Base-by-base conservation (phyloP, 2,888 invertebrate genomes). In the Tuberolachnus salignus region DNA sequence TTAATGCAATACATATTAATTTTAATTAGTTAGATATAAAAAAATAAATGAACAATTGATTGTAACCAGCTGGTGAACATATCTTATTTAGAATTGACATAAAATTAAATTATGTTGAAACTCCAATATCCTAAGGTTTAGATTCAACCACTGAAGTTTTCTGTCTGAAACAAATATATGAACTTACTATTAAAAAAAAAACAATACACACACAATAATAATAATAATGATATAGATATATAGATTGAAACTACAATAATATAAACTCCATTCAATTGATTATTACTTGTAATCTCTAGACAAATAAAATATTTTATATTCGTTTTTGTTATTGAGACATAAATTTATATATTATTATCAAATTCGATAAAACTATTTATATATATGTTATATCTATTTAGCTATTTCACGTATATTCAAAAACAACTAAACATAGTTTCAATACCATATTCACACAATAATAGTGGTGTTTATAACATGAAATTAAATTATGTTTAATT, bases 121-220 rank as follows among this genome's bases (percentile, higher is more conserved):
- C 1, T 23, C 19, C n/a, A 26, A 51, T 51, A 49, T 26, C n/a
- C 13, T 53, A n/a, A 53, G n/a, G 11, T 23, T 57, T 21, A 44
- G 23, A 26, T 21, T 11, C 23, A 3, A 67, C 49, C 53, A 53
- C 19, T 13, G 2, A 53, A 19, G 4, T 53, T 53, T 19, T 19
- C 34, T 34, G 57, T 57, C 57, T 23, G 44, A 23, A 42, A 11
- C 10, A 53, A 2, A 16, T 19, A 19, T 19, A 8, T 26, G 34
- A 53, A 69, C 55, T 71, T 46, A 51, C 34, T 67, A 51, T 51
- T 67, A 26, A 34, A 67, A 64, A 3, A 66, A 67, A 49, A 13
- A 51, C 19, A 53, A 63, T 59, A 59, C 3, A 23, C 3, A 23
- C n/a, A 59, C 34, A 55, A 55, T 21, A 9, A 11, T 9, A 26